Base-by-base conservation (phyloP, 2,888 invertebrate species). In the Myathropa florea region DNA sequence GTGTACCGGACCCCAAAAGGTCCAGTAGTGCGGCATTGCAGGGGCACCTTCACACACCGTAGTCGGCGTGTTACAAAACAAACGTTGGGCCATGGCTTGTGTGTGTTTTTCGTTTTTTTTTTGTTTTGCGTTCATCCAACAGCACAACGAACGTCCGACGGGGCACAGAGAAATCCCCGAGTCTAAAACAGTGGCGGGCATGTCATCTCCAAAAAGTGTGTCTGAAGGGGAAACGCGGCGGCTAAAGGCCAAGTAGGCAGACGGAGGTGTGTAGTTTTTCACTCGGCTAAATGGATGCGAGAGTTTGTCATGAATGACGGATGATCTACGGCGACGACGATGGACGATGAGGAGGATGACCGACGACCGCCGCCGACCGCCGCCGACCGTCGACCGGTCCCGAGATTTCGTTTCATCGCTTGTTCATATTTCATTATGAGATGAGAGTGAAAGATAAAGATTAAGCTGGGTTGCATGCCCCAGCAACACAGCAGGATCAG, bases 361-460 rank as follows among this genome's bases (percentile, higher is more conserved):
- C n/a, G n/a, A n/a, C n/a, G n/a, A n/a, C n/a, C n/a, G n/a, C n/a
- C n/a, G n/a, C n/a, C n/a, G n/a, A n/a, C n/a, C n/a, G n/a, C 46
- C 7, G n/a, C n/a, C 63, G 55, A 39, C 61, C 26, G 63, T 53
- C 72, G 73, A 75, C 70, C 67, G 39, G 61, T 71, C 64, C 71
- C 12, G 12, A 73, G 59, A 68, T 71, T 78, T 63, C 67, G 33
- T 83, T 72, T 73, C 77, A 78, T 67, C 77, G 77, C 67, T 72
- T 67, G 60, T 72, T 83, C 83, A 83, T 79, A 83, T 83, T 83
- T 83, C 68, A 79, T 75, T 75, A 70, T 79, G 73, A 75, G 83
- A 79, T 83, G 73, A 73, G 73, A 68, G 64, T 46, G 18, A 23
- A 71, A 72, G 78, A 72, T 68, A 73, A 75, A 23, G 33, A 72